Base-by-base conservation (phyloP, 2,113 vertebrate genomes). In the Limnothrissa miodon region DNA sequence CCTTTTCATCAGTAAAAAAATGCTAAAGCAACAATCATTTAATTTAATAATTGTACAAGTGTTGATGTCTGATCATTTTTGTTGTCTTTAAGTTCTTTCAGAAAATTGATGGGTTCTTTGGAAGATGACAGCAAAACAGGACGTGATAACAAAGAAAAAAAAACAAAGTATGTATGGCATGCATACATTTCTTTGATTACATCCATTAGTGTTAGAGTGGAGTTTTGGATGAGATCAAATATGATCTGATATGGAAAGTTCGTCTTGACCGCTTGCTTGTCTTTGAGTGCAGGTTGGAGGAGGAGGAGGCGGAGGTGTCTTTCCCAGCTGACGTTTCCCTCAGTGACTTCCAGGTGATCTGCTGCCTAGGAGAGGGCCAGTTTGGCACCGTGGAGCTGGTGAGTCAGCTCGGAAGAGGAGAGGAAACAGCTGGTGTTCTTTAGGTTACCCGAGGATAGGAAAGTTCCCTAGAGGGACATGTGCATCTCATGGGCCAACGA, bases 341-440 rank as follows among this genome's bases (percentile, higher is more conserved):
- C 45, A 88, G 89, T n/a, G 93, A 95, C 89, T 93, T 95, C 85
- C 91, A 91, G 83, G 86, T 94, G 33, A 79, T 94, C 42, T 82
- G 86, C 70, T 83, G 89, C 74, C 87, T 94, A 0, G 93, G 90
- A 21, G 84, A 87, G 45, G 93, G 93, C 80, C 91, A 92, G 74
- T 93, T 91, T 44, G 91, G 93, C 82, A 91, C 92, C 80, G 85
- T 93, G 78, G 93, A 94, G 74, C 87, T 95, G 91, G 94, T 95
- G 70, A 92, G 90, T 23, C 8, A 9, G n/a, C 11, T 33, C 11
- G 74, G 80, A 84, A 6, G 9, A 29, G 11, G 17, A 19, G 29
- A 25, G 48, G 48, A 53, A 23, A 4, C 48, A 21, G 48, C 78
- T 83, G n/a, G 19, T 80, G 70, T 80, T 87, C 51, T 46, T 84